Evolutionary conservation across 2,888 invertebrate genomes (phyloP), one percentile per base, ranked within the genome.

Genomic region (Ernsta delagoae): DNA sequence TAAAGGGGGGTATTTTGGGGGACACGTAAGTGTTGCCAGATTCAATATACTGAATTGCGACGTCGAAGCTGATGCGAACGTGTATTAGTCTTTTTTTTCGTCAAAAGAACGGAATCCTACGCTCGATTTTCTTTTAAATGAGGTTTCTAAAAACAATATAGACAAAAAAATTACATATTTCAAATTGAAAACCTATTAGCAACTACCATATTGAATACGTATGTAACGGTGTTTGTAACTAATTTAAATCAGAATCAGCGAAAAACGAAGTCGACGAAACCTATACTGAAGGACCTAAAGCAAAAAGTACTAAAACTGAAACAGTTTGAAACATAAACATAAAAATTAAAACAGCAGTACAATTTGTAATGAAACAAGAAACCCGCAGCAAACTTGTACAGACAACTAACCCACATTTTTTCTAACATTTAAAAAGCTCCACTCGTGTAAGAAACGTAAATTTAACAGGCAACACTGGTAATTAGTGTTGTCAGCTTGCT

Each of bases 21-120:
- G 79, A 75, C 76, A 83, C 80, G 90, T 91, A 91, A 91, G 78
- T 83, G 78, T 81, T 85, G 83, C 83, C 81, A 80, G 76, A 79
- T 75, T 75, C 80, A 68, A 68, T 68, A 68, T 68, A 68, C 68
- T 61, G 62, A 56, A 67, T 67, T 61, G 61, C 54, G 60, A 48
- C 45, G 57, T 62, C 57, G 62, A 62, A 68, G 24, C 48, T 39
- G 57, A 57, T 45, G 36, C 48, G 50, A 31, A 45, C 43, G 61
- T 31, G 34, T 16, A 7, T 48, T 65, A 48, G 6, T 39, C 16
- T 16, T 65, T 65, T 59, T 59, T 59, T 59, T 43, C 0, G 9
- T 59, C n/a, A 34, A 24, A 11, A 4, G 36, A 34, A 56, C 36
- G n/a, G 4, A 56, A n/a, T 56, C 11, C n/a, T n/a, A 56, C 6